A percentile compares a stretch with the other conserved stretches of the same genome.
Evolutionary conservation across 1,140 invertebrate genomes (phyloP).

Genomic region (Zophobas atratus): DNA sequence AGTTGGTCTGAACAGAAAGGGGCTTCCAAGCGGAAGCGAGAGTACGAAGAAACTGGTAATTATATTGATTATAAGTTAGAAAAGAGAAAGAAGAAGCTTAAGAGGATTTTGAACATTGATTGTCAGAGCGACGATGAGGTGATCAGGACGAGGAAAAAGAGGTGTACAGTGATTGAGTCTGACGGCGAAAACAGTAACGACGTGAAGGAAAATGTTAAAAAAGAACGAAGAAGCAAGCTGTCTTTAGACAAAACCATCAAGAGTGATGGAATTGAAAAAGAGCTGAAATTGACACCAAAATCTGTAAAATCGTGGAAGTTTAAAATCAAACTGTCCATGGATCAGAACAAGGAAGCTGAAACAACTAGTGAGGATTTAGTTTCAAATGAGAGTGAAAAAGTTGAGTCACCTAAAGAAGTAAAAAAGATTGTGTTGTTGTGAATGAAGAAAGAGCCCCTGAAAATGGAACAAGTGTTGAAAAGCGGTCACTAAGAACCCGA

Average conservation of each 20-base stretch:
- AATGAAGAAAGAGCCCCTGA: too few species aligned
- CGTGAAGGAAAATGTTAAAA: background rate
- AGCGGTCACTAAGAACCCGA: background rate
- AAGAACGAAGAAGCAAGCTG: background rate
- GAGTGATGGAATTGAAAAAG: conserved; percentile 31
- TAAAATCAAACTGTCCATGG: conserved; percentile 43
- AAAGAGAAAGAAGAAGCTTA: conserved; percentile 73
- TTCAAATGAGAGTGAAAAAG: conserved; percentile 26
- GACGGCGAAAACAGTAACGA: conserved; percentile 22
- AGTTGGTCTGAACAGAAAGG: conserved; percentile 74
- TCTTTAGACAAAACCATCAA: conserved; percentile 24
- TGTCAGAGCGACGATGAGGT: conserved; percentile 41
- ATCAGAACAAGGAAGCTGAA: conserved; percentile 44
- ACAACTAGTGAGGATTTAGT: conserved; percentile 37
- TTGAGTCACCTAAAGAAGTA: too few species aligned
- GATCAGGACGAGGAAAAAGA: conserved; percentile 21
- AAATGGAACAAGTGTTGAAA: conserved; percentile 1
- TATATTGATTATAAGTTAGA: conserved; percentile 71
- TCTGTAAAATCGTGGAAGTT: conserved; percentile 34
- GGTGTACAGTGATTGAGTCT: conserved; percentile 14
- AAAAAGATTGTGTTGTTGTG: too few species aligned
- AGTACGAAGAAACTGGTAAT: conserved; percentile 70
- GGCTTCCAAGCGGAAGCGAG: conserved; percentile 70
- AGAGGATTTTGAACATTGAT: conserved; percentile 66
- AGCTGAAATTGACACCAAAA: conserved; percentile 27